These are phyloP conservation scores for Hypselothyrea guttata DNA, from an alignment of 2,888 invertebrate genomes.

Conservation along the genomic window DNA sequence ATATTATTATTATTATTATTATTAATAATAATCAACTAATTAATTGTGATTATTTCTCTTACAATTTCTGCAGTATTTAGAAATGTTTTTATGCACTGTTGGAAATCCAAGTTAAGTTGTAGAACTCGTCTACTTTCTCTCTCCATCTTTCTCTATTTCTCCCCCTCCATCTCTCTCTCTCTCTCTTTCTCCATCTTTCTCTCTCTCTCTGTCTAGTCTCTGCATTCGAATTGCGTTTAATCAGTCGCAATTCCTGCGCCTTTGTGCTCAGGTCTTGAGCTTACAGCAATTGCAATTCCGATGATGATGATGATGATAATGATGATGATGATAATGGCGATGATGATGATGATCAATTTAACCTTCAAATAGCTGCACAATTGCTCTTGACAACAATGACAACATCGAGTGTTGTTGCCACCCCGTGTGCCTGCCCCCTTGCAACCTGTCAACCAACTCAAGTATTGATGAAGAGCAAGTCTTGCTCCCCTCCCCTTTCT, in stretches of 20 bases:
- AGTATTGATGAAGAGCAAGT: conserved; percentile 46
- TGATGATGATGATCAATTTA: conserved; percentile 66
- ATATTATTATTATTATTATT: too few species aligned
- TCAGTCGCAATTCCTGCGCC: conserved; percentile 27
- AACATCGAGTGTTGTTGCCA: conserved; percentile 27
- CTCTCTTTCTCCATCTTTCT: background rate
- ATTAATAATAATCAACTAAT: too few species aligned
- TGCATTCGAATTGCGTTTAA: conserved; percentile 42
- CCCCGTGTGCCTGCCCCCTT: conserved; percentile 2
- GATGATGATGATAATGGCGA: conserved; percentile 14
- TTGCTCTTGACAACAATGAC: conserved; percentile 62
- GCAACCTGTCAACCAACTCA: conserved; percentile 22
- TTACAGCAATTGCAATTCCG: conserved; percentile 39
- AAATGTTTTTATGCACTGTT: too few species aligned
- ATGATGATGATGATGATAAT: conserved; percentile 19
- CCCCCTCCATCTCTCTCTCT: background rate
- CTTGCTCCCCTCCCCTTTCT: background rate
- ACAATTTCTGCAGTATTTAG: too few species aligned
- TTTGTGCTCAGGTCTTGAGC: conserved; percentile 21
- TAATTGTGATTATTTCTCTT: too few species aligned
- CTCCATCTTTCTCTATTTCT: too few species aligned
- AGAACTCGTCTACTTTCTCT: too few species aligned
- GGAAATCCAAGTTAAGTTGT: too few species aligned
- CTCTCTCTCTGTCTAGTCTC: conserved; percentile 23
- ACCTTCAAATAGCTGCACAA: conserved; percentile 66